Conservation (phyloP, 1,140 invertebrate genomes). For the Cryptotermes secundus region DNA sequence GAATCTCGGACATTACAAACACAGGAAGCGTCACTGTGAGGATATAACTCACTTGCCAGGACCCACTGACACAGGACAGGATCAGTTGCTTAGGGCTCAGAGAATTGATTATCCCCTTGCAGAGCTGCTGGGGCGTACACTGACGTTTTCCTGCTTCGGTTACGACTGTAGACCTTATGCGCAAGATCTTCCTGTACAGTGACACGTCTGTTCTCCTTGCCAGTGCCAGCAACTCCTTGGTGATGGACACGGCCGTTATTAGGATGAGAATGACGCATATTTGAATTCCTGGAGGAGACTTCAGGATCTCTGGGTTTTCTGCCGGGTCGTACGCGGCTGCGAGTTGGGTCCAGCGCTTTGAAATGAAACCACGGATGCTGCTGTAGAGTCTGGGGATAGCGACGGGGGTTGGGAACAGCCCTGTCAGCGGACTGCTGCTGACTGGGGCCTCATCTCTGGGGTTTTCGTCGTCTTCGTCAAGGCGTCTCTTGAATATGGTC, state of each 20-base stretch:
- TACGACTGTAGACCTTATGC: not conserved
- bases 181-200: not conserved
- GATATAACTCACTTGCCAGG: not conserved
- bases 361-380: conserved; percentile 53
- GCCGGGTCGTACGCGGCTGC: conserved; percentile 73
- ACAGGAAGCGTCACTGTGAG: not conserved
- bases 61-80: not conserved
- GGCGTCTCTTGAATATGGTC: not conserved
- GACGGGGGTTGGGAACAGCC: conserved; percentile 51
- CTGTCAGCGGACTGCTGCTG: conserved; percentile 11
- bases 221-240: not conserved
- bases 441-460: not conserved
- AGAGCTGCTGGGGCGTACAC: conserved; percentile 33
- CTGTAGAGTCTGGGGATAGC: conserved; percentile 63
- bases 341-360: conserved; percentile 76
- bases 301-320: conserved; percentile 64
- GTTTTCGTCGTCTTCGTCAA: conserved; percentile 29
- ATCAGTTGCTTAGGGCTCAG: conserved; percentile 37
- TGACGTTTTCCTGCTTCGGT: conserved; percentile 32
- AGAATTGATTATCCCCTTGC: conserved; percentile 35
- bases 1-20: not conserved
- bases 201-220: not conserved
- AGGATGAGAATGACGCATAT: not conserved
- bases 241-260: not conserved
- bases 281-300: conserved; percentile 54